Evolutionary conservation across 2,888 invertebrate species (phyloP).

Genomic region (Vannuccia rotundouncinata): DNA sequence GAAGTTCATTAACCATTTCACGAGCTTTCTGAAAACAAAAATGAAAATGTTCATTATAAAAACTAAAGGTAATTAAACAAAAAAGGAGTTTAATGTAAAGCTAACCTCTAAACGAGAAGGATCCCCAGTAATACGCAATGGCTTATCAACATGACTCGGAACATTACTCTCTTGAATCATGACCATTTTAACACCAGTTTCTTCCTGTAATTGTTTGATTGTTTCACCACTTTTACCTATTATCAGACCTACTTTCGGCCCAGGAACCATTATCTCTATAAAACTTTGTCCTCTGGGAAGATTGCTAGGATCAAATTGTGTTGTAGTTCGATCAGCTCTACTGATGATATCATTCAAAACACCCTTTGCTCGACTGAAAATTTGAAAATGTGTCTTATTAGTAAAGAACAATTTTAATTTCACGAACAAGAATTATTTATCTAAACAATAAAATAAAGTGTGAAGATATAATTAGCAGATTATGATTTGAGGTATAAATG

Average conservation of each 20-base stretch:
- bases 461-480: too few relatives aligned
- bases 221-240: slow-evolving; percentile 99
- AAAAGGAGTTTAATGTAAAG: too few relatives aligned
- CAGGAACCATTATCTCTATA: slow-evolving; percentile 86
- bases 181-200: slow-evolving; percentile 95
- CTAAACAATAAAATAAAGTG: too few relatives aligned
- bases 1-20: too few relatives aligned
- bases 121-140: slow-evolving; percentile 86
- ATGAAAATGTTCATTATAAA: too few relatives aligned
- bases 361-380: slow-evolving; percentile 64
- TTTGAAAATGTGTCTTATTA: too few relatives aligned
- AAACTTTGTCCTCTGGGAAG: neutral
- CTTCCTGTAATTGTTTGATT: slow-evolving; percentile 70
- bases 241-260: slow-evolving; percentile 90
- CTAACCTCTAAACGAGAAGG: slow-evolving; percentile 58
- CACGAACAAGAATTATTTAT: too few relatives aligned
- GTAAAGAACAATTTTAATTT: too few relatives aligned
- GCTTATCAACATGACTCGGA: slow-evolving; percentile 77
- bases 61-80: too few relatives aligned
- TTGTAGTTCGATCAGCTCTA: slow-evolving; percentile 36
- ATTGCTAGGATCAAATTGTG: neutral
- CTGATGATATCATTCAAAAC: slow-evolving; percentile 48
- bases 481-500: too few relatives aligned
- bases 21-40: too few relatives aligned
- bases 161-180: slow-evolving; percentile 93